These are phyloP conservation scores for Motacilla tschutschensis DNA, from an alignment of 2,113 vertebrate genomes.

Conservation along the genomic window DNA sequence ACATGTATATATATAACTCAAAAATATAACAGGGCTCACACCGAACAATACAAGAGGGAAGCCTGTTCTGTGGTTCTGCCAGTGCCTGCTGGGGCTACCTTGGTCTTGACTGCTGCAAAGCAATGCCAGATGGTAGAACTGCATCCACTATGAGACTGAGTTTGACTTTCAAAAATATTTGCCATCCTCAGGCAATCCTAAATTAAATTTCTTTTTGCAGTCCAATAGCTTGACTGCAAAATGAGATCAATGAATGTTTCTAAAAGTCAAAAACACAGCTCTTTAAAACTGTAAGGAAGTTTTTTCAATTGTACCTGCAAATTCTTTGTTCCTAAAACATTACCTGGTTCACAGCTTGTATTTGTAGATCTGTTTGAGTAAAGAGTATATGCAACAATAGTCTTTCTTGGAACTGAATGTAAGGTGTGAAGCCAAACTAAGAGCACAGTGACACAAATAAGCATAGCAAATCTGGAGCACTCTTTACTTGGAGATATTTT, in stretches of 20 bases:
- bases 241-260: not conserved
- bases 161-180: slow-evolving; percentile 12
- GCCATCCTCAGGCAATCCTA: not conserved
- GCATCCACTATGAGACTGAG: not conserved
- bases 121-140: slow-evolving; percentile 13
- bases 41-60: not conserved
- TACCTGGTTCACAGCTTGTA: not conserved
- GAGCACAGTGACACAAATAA: not conserved
- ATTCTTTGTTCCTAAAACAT: not conserved
- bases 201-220: not conserved
- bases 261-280: not conserved
- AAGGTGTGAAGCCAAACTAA: not conserved
- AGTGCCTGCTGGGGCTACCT: not conserved
- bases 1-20: not conserved
- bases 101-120: slow-evolving; percentile 13
- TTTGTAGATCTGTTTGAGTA: not conserved
- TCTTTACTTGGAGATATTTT: slow-evolving; percentile 1
- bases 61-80: not conserved
- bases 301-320: not conserved
- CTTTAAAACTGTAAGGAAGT: not conserved
- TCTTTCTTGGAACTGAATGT: not conserved
- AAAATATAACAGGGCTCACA: not conserved
- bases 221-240: not conserved
- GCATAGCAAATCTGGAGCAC: not conserved
- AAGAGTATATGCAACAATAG: not conserved